A percentile compares a stretch with the other conserved stretches of the same genome.
Conservation (phyloP, 2,888 invertebrate genomes). For the Pristionchus exspectatus region DNA sequence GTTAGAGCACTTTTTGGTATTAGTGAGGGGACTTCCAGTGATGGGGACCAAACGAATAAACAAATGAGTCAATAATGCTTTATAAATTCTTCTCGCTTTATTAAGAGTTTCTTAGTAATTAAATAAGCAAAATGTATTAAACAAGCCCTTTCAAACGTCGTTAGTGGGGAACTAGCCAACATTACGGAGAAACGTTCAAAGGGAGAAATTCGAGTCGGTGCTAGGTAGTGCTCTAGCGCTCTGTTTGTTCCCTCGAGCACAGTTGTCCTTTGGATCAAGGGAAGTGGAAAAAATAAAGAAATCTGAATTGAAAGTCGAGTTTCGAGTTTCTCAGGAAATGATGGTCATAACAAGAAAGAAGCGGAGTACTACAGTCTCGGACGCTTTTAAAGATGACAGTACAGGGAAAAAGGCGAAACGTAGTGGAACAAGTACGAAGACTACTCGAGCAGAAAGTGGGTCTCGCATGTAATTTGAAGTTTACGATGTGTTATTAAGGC, state of each 20-base stretch:
- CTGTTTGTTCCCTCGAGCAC: background rate
- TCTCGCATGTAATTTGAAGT: background rate
- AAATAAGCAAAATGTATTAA: no score
- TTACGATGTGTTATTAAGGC: conserved; percentile 42
- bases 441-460: background rate
- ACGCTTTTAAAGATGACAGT: background rate
- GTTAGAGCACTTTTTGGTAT: background rate
- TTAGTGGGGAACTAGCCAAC: background rate
- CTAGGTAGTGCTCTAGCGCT: background rate
- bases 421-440: background rate
- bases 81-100: no score
- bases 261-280: background rate
- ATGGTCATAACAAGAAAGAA: conserved; percentile 12
- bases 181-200: background rate
- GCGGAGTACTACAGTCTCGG: background rate
- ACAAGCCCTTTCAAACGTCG: no score
- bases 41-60: background rate
- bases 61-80: no score
- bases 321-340: background rate
- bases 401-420: background rate
- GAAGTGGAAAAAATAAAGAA: background rate
- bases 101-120: no score
- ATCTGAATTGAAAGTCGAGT: background rate
- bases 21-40: background rate
- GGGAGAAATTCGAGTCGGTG: background rate